These are phyloP conservation scores for Sinocyclocheilus anshuiensis DNA, from an alignment of 2,113 vertebrate genomes.

Conservation along the genomic window DNA sequence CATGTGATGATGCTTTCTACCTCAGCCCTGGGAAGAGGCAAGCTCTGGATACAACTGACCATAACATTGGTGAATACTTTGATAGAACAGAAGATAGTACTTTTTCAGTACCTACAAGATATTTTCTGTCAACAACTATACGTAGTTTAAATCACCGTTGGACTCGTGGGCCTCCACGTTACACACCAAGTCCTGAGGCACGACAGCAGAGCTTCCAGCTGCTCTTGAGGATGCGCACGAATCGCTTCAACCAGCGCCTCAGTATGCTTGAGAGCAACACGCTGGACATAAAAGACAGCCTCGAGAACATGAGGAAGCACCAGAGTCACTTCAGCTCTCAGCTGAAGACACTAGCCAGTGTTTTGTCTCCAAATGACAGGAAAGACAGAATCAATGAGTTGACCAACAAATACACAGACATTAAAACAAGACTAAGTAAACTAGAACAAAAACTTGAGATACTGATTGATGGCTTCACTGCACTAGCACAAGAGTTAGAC, in stretches of 20 bases:
- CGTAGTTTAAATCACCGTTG: conserved; percentile 36
- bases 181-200: conserved; percentile 62
- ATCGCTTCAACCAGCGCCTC: conserved; percentile 71
- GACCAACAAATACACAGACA: conserved; percentile 64
- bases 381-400: conserved; percentile 58
- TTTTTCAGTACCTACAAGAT: conserved; percentile 9
- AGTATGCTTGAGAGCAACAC: conserved; percentile 74
- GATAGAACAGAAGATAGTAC: conserved; percentile 4
- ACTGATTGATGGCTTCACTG: conserved; percentile 75
- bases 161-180: conserved; percentile 56
- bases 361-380: conserved; percentile 55
- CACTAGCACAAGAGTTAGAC: conserved; percentile 73
- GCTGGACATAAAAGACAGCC: conserved; percentile 70
- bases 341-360: conserved; percentile 60
- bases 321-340: conserved; percentile 64
- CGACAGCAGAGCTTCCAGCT: conserved; percentile 66
- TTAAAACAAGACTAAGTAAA: conserved; percentile 65
- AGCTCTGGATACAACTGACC: conserved; percentile 55
- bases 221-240: conserved; percentile 66
- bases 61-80: conserved; percentile 47
- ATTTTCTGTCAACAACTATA: conserved; percentile 52
- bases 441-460: conserved; percentile 73
- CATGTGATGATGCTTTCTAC: conserved; percentile 69
- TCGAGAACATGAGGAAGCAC: conserved; percentile 60
- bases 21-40: conserved; percentile 67